Evolutionary conservation across 2,113 vertebrate species (phyloP).

Genomic region (Melanerpes aurifrons): DNA sequence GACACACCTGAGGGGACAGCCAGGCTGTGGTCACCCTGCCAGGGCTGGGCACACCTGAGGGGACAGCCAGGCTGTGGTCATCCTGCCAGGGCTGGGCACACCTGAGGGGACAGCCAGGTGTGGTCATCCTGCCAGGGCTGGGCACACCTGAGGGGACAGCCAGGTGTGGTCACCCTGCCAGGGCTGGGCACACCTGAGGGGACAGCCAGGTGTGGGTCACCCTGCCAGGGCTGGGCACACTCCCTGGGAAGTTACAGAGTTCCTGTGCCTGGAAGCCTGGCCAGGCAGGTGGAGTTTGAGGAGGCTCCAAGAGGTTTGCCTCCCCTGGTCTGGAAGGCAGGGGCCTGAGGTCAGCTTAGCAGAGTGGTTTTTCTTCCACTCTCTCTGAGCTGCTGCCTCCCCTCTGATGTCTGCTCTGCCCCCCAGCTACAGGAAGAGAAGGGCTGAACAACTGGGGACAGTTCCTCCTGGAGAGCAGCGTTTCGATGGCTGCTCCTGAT

Average conservation of each 20-base stretch:
- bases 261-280: background rate
- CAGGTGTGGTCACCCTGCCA: background rate
- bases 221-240: background rate
- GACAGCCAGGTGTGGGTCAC: background rate
- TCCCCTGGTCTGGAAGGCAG: background rate
- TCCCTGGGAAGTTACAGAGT: background rate
- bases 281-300: rapidly evolving
- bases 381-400: background rate
- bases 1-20: too few relatives aligned
- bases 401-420: background rate
- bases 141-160: too few relatives aligned
- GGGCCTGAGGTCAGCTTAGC: background rate
- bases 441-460: rapidly evolving
- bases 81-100: too few relatives aligned
- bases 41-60: too few relatives aligned
- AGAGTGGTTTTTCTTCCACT: rapidly evolving
- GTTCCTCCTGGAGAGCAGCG: rapidly evolving
- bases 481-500: background rate
- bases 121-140: background rate
- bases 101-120: background rate
- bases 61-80: too few relatives aligned
- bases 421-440: rapidly evolving
- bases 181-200: too few relatives aligned
- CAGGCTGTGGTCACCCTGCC: too few relatives aligned
- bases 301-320: rapidly evolving